phyloP scores from a whole-genome alignment of 2,113 vertebrate genomes.

The Archilochus colubris region DNA sequence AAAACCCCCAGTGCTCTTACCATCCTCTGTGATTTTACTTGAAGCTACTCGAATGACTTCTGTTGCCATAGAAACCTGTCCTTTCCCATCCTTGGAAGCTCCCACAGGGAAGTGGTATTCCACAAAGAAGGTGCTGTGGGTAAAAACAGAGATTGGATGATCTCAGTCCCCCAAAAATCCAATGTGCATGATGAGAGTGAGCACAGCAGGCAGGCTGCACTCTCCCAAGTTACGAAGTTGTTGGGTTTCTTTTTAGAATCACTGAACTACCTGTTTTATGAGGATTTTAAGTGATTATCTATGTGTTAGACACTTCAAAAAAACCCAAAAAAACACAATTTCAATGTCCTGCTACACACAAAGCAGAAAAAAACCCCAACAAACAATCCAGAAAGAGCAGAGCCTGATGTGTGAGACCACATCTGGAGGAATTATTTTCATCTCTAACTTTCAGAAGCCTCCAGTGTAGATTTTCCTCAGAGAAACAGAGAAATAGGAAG shows the following conservation, averaged over 20 bases:
- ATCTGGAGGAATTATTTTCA: background rate
- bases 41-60: conserved; percentile 84
- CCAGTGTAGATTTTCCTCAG: rapidly evolving
- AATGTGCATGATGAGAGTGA: background rate
- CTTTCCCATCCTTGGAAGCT: conserved; percentile 67
- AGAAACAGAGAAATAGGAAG: background rate
- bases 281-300: rapidly evolving
- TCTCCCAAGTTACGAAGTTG: background rate
- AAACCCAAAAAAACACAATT: too few species aligned
- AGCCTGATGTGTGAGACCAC: background rate
- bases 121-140: conserved; percentile 88
- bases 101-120: conserved; percentile 86
- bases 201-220: background rate
- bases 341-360: too few species aligned
- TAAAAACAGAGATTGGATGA: background rate
- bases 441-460: background rate
- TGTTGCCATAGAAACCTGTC: conserved; percentile 63
- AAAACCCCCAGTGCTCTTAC: conserved; percentile 61
- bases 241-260: background rate
- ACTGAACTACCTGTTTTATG: background rate
- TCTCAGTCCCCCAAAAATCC: background rate
- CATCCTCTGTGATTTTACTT: conserved; percentile 81
- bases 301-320: background rate
- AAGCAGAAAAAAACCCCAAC: too few species aligned
- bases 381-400: background rate